phyloP scores from a whole-genome alignment of 92 coral and sea anemone species.

The Actinernus sp. region DNA sequence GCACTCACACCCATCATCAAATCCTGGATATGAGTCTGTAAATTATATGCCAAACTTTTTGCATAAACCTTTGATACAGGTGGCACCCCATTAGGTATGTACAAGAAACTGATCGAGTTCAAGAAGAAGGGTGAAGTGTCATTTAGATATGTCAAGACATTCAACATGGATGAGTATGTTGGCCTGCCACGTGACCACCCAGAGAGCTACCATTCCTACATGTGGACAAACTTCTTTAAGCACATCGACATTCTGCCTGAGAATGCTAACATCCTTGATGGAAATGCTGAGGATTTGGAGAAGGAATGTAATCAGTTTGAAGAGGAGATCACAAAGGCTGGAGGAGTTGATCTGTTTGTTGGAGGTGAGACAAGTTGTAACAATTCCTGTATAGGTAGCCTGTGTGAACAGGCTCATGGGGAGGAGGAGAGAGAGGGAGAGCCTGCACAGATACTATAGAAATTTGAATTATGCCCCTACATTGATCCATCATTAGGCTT shows the following conservation, averaged over 20 bases:
- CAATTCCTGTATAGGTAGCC: too few relatives aligned
- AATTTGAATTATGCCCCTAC: too few relatives aligned
- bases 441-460: too few relatives aligned
- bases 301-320: conserved; percentile 87
- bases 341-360: conserved; percentile 91
- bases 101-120: conserved; percentile 92
- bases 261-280: conserved; percentile 95
- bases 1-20: too few relatives aligned
- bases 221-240: conserved; percentile 99
- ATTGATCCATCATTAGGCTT: too few relatives aligned
- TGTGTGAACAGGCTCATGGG: too few relatives aligned
- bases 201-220: conserved; percentile 96
- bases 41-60: background rate
- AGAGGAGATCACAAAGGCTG: conserved; percentile 74
- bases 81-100: conserved; percentile 97
- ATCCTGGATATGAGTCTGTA: too few relatives aligned
- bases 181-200: conserved; percentile 95
- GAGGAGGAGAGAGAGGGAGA: too few relatives aligned
- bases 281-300: conserved; percentile 88
- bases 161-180: conserved; percentile 99
- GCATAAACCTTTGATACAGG: conserved; percentile 47
- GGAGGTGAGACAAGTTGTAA: conserved; percentile 79
- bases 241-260: conserved; percentile 93
- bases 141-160: conserved; percentile 92
- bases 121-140: conserved; percentile 89